Percentiles rank a stretch among this genome's conserved stretches.
These are phyloP conservation scores for Himalopsyche phryganea DNA, from an alignment of 1,140 invertebrate genomes.

Conservation along the genomic window DNA sequence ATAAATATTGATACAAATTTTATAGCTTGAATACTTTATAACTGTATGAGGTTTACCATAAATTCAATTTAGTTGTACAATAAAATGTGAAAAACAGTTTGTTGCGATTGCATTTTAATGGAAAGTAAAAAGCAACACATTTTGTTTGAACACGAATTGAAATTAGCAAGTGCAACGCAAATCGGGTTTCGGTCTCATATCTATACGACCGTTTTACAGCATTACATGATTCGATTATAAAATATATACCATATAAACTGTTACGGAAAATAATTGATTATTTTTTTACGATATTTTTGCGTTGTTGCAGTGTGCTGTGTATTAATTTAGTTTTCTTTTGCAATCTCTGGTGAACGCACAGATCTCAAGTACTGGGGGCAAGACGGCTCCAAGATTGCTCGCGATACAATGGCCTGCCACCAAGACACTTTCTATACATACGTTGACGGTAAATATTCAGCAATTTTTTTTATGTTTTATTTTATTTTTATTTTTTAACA, in stretches of 20 bases:
- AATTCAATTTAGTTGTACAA: too few relatives aligned
- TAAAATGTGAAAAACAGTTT: too few relatives aligned
- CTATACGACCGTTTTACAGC: too few relatives aligned
- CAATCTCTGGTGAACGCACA: conserved; percentile 19
- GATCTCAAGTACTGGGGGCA: conserved; percentile 23
- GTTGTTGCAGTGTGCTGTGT: conserved; percentile 9
- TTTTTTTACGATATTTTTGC: not conserved
- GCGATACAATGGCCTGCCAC: conserved; percentile 18
- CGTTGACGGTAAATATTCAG: conserved; percentile 32
- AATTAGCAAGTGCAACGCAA: too few relatives aligned
- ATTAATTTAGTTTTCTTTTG: conserved; percentile 34
- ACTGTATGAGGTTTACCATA: too few relatives aligned
- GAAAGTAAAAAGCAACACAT: too few relatives aligned
- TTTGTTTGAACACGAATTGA: too few relatives aligned
- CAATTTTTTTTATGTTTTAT: conserved; percentile 3
- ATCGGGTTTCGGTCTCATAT: too few relatives aligned
- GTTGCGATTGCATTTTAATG: too few relatives aligned
- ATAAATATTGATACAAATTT: too few relatives aligned
- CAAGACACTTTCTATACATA: conserved; percentile 32
- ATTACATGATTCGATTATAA: conserved; percentile 5
- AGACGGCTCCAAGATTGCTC: conserved; percentile 12
- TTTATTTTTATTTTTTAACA: not conserved
- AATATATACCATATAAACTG: not conserved
- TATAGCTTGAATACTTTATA: too few relatives aligned
- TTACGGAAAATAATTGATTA: not conserved